A percentile compares a stretch with the other conserved stretches of the same genome.
These are phyloP conservation scores for Urosaurus nigricauda DNA, from an alignment of 2,797 vertebrate genomes.

Conservation along the genomic window DNA sequence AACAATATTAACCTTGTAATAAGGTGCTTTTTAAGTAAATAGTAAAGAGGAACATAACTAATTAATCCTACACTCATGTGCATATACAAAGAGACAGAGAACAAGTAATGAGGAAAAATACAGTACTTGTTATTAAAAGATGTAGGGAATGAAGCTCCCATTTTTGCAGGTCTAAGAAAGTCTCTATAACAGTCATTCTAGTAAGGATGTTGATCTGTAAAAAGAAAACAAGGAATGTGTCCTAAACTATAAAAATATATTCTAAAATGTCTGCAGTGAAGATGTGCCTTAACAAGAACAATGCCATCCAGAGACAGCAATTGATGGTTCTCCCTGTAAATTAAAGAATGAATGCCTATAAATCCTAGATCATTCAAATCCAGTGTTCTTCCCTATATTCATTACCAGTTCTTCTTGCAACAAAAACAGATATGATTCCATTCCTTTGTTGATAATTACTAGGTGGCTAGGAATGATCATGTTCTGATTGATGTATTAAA, in stretches of 20 bases:
- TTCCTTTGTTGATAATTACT: conserved; percentile 57
- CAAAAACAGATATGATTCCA: conserved; percentile 69
- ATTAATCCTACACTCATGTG: too few species aligned
- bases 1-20: not conserved
- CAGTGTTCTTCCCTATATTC: conserved; percentile 9
- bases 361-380: not conserved
- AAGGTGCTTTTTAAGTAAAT: not conserved
- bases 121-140: too few species aligned
- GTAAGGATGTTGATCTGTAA: not conserved
- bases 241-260: not conserved
- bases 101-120: too few species aligned
- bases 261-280: not conserved
- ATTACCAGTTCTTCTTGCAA: conserved; percentile 62
- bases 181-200: not conserved
- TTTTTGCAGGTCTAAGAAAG: not conserved
- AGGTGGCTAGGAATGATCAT: conserved; percentile 64
- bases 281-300: not conserved
- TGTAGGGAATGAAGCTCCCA: not conserved
- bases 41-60: not conserved
- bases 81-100: too few species aligned
- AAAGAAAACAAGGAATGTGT: not conserved
- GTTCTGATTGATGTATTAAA: conserved; percentile 58
- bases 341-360: not conserved
- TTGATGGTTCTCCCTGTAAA: not conserved
- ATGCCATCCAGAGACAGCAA: conserved; percentile 21